A percentile compares a stretch with the other conserved stretches of the same genome.
Evolutionary conservation across 2,888 invertebrate species (phyloP).

Genomic region (Sinohyriopsis cumingii): DNA sequence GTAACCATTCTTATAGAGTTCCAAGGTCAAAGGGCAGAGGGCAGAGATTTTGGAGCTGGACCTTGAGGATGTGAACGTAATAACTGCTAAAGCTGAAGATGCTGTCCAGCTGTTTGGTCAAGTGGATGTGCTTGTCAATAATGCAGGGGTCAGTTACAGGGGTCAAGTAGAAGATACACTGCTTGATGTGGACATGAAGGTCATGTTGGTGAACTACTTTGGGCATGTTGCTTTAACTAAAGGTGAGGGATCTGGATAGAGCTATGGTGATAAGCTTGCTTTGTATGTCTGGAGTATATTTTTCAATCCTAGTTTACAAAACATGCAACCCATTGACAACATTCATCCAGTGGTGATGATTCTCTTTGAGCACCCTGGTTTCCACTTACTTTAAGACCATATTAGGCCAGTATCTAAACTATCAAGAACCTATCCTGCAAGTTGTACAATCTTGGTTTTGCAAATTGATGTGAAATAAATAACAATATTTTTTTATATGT

Average conservation of each 20-base stretch:
- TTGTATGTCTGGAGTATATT: too few relatives aligned
- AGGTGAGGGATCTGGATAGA: constrained; percentile 76
- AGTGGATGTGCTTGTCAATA: constrained; percentile 92
- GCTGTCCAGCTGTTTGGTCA: constrained; percentile 71
- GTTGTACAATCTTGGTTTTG: too few relatives aligned
- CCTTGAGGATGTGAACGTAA: constrained; percentile 80
- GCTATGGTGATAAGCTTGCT: too few relatives aligned
- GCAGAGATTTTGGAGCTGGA: constrained; percentile 77
- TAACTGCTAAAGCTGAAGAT: constrained; percentile 79
- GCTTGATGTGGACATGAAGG: constrained; percentile 85
- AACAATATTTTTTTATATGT: too few relatives aligned
- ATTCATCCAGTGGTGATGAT: too few relatives aligned
- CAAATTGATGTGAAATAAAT: too few relatives aligned
- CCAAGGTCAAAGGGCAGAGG: background rate
- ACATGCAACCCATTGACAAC: too few relatives aligned
- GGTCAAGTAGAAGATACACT: constrained; percentile 84
- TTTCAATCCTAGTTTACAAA: too few relatives aligned
- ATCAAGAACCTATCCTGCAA: too few relatives aligned
- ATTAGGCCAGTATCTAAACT: too few relatives aligned
- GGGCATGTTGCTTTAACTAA: constrained; percentile 92
- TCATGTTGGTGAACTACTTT: constrained; percentile 96
- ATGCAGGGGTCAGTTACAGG: constrained; percentile 86
- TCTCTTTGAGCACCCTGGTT: too few relatives aligned
- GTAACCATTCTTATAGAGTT: background rate
- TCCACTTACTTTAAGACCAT: too few relatives aligned